Conservation (phyloP, 1,140 invertebrate genomes). For the Tetragnatha versicolor region DNA sequence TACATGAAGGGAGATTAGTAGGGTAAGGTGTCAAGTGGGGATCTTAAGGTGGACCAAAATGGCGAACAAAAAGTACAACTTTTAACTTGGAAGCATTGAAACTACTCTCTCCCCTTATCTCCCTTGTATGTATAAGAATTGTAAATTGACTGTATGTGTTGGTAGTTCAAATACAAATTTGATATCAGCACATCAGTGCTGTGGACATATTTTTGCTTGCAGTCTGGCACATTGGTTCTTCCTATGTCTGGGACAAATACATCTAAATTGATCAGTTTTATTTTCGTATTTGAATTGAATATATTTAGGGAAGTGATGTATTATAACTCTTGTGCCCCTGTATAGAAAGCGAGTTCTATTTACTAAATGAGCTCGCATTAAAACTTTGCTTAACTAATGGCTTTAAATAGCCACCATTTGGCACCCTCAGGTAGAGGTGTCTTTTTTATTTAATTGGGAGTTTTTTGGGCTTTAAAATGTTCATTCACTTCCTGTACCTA, state of each 20-base stretch:
- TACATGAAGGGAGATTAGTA: slow-evolving; percentile 31
- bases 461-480: slow-evolving; percentile 35
- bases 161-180: slow-evolving; percentile 22
- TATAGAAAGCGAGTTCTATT: slow-evolving; percentile 14
- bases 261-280: slow-evolving; percentile 14
- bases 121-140: slow-evolving; percentile 10
- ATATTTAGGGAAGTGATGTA: slow-evolving; percentile 20
- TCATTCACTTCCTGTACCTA: slow-evolving; percentile 43
- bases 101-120: not conserved
- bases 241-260: slow-evolving; percentile 17
- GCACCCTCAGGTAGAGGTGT: slow-evolving; percentile 50
- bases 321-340: slow-evolving; percentile 29
- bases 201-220: slow-evolving; percentile 27
- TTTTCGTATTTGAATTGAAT: slow-evolving; percentile 14
- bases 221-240: slow-evolving; percentile 22
- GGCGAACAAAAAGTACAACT: slow-evolving; percentile 52
- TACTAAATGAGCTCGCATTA: not conserved
- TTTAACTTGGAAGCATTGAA: slow-evolving; percentile 20
- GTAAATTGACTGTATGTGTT: slow-evolving; percentile 22
- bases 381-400: slow-evolving; percentile 15
- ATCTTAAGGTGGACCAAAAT: slow-evolving; percentile 46
- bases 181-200: slow-evolving; percentile 17
- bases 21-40: slow-evolving; percentile 17
- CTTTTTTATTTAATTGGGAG: slow-evolving; percentile 3
- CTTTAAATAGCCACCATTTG: not conserved